Evolutionary conservation across 2,888 invertebrate genomes (phyloP).

Genomic region (Eurois occulta): DNA sequence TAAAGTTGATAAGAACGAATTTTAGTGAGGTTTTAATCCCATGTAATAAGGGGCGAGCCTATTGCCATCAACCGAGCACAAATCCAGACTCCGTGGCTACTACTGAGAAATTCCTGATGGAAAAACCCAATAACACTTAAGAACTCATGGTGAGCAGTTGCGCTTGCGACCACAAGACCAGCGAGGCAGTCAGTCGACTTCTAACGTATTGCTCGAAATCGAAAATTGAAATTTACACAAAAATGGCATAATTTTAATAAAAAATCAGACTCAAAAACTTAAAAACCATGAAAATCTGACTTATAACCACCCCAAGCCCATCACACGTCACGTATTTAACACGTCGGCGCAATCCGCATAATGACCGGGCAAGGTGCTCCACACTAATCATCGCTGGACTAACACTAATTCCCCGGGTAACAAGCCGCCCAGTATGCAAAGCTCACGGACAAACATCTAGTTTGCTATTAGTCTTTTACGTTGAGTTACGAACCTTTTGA

Average conservation of each 20-base stretch:
- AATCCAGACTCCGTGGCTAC: too few relatives aligned
- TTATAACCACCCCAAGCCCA: neutral
- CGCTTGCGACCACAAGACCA: too few relatives aligned
- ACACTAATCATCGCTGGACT: conserved; percentile 68
- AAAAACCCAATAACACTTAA: too few relatives aligned
- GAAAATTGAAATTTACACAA: neutral
- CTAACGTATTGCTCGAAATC: neutral
- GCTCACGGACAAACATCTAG: conserved; percentile 83
- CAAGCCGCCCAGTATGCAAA: conserved; percentile 84
- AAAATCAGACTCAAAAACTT: neutral
- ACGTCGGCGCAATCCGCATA: conserved; percentile 49
- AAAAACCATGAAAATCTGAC: conserved; percentile 11
- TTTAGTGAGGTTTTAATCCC: too few relatives aligned
- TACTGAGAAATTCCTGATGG: too few relatives aligned
- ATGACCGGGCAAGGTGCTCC: conserved; percentile 50
- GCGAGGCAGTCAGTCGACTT: too few relatives aligned
- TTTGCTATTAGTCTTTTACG: conserved; percentile 83
- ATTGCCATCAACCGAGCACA: too few relatives aligned
- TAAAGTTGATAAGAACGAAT: neutral
- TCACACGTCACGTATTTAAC: conserved; percentile 44
- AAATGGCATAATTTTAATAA: neutral
- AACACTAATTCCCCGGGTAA: conserved; percentile 81
- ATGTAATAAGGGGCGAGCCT: too few relatives aligned
- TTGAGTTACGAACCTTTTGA: conserved; percentile 65
- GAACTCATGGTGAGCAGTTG: too few relatives aligned